Conservation (phyloP, 2,113 vertebrate species). For the Tetrax tetrax region DNA sequence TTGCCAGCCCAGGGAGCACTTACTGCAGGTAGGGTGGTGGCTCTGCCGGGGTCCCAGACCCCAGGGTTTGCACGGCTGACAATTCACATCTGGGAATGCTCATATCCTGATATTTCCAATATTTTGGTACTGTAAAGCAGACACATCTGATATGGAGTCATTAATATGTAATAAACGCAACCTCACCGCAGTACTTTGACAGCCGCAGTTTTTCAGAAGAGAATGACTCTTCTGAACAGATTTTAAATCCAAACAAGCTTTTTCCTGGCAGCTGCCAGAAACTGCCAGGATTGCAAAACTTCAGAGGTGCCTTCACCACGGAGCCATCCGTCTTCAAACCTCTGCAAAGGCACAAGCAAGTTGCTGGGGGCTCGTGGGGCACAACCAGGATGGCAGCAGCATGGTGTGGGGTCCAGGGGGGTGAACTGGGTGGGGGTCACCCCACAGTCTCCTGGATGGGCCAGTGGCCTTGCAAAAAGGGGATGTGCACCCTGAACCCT, state of each 20-base stretch:
- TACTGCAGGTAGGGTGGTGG: fast-evolving
- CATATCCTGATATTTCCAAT: background rate
- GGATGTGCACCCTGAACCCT: background rate
- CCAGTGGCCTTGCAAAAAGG: background rate
- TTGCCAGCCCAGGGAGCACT: background rate
- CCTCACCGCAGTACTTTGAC: background rate
- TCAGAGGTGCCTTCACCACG: background rate
- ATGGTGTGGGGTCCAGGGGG: background rate
- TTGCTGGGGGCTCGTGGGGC: background rate
- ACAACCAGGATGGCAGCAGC: fast-evolving
- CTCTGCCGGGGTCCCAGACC: background rate
- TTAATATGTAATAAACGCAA: slow-evolving; percentile 26
- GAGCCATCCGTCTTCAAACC: background rate
- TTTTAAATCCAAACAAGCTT: slow-evolving; percentile 18
- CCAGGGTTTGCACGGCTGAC: background rate
- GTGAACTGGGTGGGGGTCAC: background rate
- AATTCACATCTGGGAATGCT: background rate
- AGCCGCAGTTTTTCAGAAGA: background rate
- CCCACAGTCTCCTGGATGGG: fast-evolving
- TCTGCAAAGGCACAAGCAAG: background rate
- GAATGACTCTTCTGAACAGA: background rate
- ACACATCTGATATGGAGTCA: background rate
- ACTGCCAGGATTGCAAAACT: background rate
- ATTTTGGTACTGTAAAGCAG: slow-evolving; percentile 8
- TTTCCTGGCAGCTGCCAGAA: background rate